phyloP scores from a whole-genome alignment of 2,888 invertebrate genomes.

The Caenorhabditis sp. region DNA sequence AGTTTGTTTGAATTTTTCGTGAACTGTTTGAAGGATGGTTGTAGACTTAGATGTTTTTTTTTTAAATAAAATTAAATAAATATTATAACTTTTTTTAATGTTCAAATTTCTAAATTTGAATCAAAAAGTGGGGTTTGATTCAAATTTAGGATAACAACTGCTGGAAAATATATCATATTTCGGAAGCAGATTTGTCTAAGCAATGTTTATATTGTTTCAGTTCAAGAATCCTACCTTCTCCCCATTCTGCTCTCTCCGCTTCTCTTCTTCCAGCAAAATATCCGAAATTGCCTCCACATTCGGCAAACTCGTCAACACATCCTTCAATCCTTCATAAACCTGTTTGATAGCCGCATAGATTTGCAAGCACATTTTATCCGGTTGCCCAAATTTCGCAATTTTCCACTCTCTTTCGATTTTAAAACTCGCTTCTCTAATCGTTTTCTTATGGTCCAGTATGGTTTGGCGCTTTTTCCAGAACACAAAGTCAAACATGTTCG shows the following conservation, averaged over 20 bases:
- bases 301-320: conserved; percentile 51
- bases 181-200: too few species aligned
- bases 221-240: conserved; percentile 3
- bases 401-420: conserved; percentile 65
- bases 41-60: too few species aligned
- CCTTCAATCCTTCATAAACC: conserved; percentile 57
- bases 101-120: too few species aligned
- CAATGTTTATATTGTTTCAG: too few species aligned
- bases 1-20: too few species aligned
- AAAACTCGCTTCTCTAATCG: conserved; percentile 62
- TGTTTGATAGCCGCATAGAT: conserved; percentile 66
- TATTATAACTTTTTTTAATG: too few species aligned
- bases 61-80: too few species aligned
- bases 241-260: conserved; percentile 17
- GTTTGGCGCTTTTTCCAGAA: conserved; percentile 55
- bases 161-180: too few species aligned
- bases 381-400: conserved; percentile 52
- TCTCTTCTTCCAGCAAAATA: conserved; percentile 44
- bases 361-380: conserved; percentile 64
- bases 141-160: too few species aligned
- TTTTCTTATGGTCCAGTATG: conserved; percentile 52
- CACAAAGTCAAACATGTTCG: conserved; percentile 21
- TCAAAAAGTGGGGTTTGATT: too few species aligned
- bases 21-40: too few species aligned
- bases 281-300: conserved; percentile 43